Evolutionary conservation across 2,113 vertebrate genomes (phyloP), one percentile per base, ranked within the genome.

Genomic region (Poeciliopsis occidentalis): DNA sequence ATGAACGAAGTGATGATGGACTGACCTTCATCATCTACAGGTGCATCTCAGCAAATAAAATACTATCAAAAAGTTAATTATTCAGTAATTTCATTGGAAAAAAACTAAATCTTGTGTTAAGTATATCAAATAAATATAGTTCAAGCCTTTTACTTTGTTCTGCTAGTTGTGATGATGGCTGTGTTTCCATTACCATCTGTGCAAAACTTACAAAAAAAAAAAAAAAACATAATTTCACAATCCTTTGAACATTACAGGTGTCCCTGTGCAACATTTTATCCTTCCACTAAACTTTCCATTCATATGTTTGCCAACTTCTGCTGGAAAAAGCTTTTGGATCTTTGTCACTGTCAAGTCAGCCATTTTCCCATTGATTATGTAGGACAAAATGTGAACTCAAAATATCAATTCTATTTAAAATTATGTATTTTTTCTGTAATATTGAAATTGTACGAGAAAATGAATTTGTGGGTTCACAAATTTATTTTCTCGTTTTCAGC

Each of bases 1-100:
- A 77, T 27, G 62, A 68, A 79, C 79, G 69, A 24, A 83, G 79
- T 79, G 78, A 85, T 90, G 82, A 88, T 66, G 51, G 51, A 57
- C 24, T 57, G 22, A n/a, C 10, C 51, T 24, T 24, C 8, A 57
- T 57, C 51, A 24, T 57, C 7, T 57, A n/a, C 22, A 57, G 51
- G 51, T 57, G 22, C 51, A 57, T 57, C 51, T 57, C 51, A 57
- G 22, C 51, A 57, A 57, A 57, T n/a, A 57, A 8, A 57, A 24
- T 57, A 10, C 8, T 24, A 57, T 24, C 6, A 10, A 54, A 54
- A 54, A 54, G 3, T 17, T 22, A 7, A 54, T 7, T 54, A 54
- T 57, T 57, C 3, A 24, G 17, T 24, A 11, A 57, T 57, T 11
- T n/a, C 24, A 8, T 11, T 57, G 6, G 17, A 11, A 57, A 37